phyloP scores from a whole-genome alignment of 2,888 invertebrate species.

The Lottia scabra region DNA sequence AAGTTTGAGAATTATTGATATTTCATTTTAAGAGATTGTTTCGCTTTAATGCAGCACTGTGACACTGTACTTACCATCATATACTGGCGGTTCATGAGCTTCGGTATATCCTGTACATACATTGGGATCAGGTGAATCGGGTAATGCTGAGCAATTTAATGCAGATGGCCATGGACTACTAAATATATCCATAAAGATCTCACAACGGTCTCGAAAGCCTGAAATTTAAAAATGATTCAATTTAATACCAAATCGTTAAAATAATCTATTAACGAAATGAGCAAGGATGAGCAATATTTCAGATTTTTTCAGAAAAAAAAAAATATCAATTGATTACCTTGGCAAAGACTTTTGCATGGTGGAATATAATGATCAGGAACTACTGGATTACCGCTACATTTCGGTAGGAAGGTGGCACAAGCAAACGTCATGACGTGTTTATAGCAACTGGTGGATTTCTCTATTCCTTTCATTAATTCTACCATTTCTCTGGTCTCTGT shows the following conservation, averaged over 20 bases:
- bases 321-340: too few relatives aligned
- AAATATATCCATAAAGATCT: conserved; percentile 54
- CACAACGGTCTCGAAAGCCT: conserved; percentile 48
- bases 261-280: too few relatives aligned
- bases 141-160: conserved; percentile 48
- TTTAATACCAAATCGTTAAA: too few relatives aligned
- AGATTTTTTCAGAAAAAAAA: too few relatives aligned
- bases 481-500: conserved; percentile 31
- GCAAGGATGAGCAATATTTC: too few relatives aligned
- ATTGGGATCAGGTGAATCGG: conserved; percentile 46
- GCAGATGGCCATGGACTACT: conserved; percentile 40
- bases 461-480: conserved; percentile 37
- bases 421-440: conserved; percentile 44
- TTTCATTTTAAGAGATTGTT: too few relatives aligned
- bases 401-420: conserved; percentile 50
- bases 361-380: conserved; percentile 48
- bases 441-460: conserved; percentile 50
- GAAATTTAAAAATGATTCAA: conserved; percentile 5
- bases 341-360: conserved; percentile 55
- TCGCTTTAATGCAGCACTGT: too few relatives aligned
- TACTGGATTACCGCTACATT: conserved; percentile 40
- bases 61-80: conserved; percentile 32
- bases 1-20: too few relatives aligned
- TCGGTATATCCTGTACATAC: conserved; percentile 56
- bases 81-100: conserved; percentile 40